phyloP scores from a whole-genome alignment of 2,797 vertebrate genomes.

The Amazona ochrocephala region DNA sequence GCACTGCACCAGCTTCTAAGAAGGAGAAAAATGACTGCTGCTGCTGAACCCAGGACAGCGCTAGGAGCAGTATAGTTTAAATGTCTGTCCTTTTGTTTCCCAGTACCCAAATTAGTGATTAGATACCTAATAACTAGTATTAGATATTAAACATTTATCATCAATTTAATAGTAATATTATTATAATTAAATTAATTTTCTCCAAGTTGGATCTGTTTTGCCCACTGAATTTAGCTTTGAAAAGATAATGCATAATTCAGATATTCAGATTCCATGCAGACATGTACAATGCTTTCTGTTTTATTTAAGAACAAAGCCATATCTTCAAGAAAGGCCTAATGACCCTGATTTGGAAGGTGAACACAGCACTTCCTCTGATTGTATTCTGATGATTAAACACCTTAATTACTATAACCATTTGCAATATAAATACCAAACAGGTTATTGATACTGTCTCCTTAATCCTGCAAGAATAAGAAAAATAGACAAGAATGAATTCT shows the following conservation, averaged over 20 bases:
- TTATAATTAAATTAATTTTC: background rate
- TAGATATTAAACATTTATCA: background rate
- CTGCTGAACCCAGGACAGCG: too few relatives aligned
- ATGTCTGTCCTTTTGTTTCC: background rate
- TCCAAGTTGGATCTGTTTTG: background rate
- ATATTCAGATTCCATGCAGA: background rate
- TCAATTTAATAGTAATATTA: background rate
- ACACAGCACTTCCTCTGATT: background rate
- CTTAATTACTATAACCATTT: background rate
- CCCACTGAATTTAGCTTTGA: background rate
- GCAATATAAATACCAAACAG: background rate
- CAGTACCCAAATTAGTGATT: background rate
- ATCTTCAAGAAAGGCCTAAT: background rate
- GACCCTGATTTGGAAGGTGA: background rate
- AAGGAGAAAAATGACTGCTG: too few relatives aligned
- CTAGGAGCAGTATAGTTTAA: background rate
- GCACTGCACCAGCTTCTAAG: too few relatives aligned
- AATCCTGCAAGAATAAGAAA: background rate
- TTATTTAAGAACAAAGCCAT: background rate
- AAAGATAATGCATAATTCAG: background rate
- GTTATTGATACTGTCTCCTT: background rate
- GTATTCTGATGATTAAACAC: background rate
- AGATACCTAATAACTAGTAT: background rate
- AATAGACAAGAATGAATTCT: background rate
- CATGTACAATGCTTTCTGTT: background rate